Evolutionary conservation across 2,113 vertebrate genomes (phyloP), one percentile per base, ranked within the genome.

Genomic region (Thomomys bottae): DNA sequence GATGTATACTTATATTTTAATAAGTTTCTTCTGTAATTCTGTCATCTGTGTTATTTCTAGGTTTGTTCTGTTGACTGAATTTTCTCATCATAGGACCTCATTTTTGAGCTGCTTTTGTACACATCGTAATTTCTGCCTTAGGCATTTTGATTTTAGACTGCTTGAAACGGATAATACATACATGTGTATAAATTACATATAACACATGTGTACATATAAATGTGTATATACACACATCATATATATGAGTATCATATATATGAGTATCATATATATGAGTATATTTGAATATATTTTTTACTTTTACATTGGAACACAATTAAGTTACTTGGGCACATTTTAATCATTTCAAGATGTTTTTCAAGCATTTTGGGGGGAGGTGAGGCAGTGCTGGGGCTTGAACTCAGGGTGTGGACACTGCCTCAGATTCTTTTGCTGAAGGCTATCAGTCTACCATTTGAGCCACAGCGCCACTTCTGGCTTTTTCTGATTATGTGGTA

Each of bases 91-190:
- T 30, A 34, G 28, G 20, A 72, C 78, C 67, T 1, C 45, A 45
- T 40, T 87, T 94, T 89, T 64, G 34, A 59, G 32, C 5, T 64
- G 81, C 64, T 89, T 54, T 64, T 89, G 32, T 73, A 68, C 6
- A 81, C 4, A 12, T 71, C 45, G 18, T 24, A 67, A 63, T 66
- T 79, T 83, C 72, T 67, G 21, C 71, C 36, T 82, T 28, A 81
- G 77, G 64, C 49, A 73, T 72, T 80, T 45, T 38, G 87, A 89
- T 80, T 91, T 87, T 87, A 81, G n/a, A 73, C 89, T 89, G 26
- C 34, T 83, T 73, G 17, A 36, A 54, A 81, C n/a, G 67, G 18
- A 57, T 12, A 54, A 20, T 54, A 42, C 5, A 66, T 30, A 71
- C 18, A 66, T 20, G 24, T 83, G 49, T 54, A 54, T 18, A 54